A percentile compares a stretch with the other conserved stretches of the same genome.
phyloP scores from a whole-genome alignment of 2,888 invertebrate species.

The Drosophila mimica region DNA sequence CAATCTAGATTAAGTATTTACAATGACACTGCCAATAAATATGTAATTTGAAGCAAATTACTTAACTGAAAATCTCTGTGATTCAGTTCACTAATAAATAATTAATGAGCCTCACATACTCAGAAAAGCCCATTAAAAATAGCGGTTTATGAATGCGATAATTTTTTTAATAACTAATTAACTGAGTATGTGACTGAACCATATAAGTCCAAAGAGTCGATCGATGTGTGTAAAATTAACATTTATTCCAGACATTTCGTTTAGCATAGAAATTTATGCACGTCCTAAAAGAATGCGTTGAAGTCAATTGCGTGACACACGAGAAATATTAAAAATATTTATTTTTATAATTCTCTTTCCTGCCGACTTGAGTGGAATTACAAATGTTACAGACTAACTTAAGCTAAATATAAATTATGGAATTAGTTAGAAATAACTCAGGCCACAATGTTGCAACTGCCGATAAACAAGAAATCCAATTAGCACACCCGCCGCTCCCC shows the following conservation, averaged over 20 bases:
- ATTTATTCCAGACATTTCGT: constrained; percentile 25
- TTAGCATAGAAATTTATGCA: constrained; percentile 19
- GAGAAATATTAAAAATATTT: not conserved
- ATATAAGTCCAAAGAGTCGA: not conserved
- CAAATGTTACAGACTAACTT: constrained; percentile 30
- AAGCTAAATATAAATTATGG: constrained; percentile 14
- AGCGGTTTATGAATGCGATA: not conserved
- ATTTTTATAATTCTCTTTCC: constrained; percentile 13
- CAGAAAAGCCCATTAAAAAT: not conserved
- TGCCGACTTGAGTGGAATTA: constrained; percentile 34
- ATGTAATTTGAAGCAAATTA: constrained; percentile 11
- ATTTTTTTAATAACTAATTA: constrained; percentile 15
- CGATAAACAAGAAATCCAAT: constrained; percentile 67
- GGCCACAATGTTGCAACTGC: constrained; percentile 13
- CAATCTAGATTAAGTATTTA: not conserved
- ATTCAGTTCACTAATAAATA: constrained; percentile 27
- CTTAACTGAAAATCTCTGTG: not conserved
- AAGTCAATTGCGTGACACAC: constrained; percentile 9
- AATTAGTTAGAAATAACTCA: constrained; percentile 27
- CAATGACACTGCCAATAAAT: constrained; percentile 1
- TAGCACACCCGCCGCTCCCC: constrained; percentile 88
- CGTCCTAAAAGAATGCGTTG: constrained; percentile 26
- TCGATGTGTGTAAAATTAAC: constrained; percentile 17
- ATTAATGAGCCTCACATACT: constrained; percentile 28
- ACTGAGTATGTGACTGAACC: constrained; percentile 1